Conservation (phyloP, 2,888 invertebrate species). For the Arctia plantaginis region DNA sequence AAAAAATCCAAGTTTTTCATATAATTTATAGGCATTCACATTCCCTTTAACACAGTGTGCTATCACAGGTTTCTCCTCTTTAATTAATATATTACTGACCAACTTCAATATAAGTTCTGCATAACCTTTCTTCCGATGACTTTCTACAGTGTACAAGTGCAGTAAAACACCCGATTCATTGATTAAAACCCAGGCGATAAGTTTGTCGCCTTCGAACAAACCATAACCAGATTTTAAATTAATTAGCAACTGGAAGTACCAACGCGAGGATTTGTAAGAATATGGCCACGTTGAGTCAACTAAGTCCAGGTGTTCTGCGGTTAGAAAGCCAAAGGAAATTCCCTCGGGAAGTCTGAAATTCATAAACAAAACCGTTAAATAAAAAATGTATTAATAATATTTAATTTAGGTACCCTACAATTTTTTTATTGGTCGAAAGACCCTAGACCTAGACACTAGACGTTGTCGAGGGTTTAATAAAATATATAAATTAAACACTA, state of each 20-base stretch:
- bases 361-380: fast-evolving
- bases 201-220: conserved; percentile 52
- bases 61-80: conserved; percentile 53
- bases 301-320: conserved; percentile 50
- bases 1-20: conserved; percentile 58
- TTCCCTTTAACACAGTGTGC: conserved; percentile 60
- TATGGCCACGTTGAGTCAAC: conserved; percentile 63
- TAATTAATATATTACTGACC: conserved; percentile 55
- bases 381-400: too few species aligned
- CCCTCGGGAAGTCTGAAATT: too few species aligned
- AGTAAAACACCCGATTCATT: conserved; percentile 62
- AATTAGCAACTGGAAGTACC: conserved; percentile 58
- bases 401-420: too few species aligned
- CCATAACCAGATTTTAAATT: conserved; percentile 61
- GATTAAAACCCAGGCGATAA: conserved; percentile 61
- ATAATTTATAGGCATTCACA: conserved; percentile 54
- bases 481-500: too few species aligned
- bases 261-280: conserved; percentile 50
- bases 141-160: conserved; percentile 63
- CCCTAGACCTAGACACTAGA: too few species aligned
- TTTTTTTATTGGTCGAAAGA: too few species aligned
- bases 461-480: too few species aligned
- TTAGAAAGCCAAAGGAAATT: conserved; percentile 51
- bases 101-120: conserved; percentile 60
- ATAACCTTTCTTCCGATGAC: conserved; percentile 65